Conservation (phyloP, 64 coral and sea anemone species). For the Montipora cactus region DNA sequence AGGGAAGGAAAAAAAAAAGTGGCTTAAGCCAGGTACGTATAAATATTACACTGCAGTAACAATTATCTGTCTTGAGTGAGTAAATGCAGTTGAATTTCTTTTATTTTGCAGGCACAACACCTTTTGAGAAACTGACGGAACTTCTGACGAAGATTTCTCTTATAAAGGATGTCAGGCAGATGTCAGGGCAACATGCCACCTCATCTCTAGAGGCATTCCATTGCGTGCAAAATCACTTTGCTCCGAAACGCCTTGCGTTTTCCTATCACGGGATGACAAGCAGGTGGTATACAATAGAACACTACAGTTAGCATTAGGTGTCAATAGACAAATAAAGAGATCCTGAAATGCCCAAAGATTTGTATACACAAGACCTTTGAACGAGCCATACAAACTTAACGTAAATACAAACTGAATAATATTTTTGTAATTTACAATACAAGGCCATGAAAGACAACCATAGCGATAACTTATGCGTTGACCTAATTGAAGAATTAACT, state of each 20-base stretch:
- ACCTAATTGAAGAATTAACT: not conserved
- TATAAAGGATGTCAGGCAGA: conserved; percentile 47
- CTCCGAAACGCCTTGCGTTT: not conserved
- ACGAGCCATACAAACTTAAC: not conserved
- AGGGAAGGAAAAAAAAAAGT: conserved; percentile 63
- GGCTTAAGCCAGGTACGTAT: conserved; percentile 64
- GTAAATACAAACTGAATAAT: not conserved
- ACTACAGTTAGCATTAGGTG: not conserved
- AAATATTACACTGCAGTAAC: too few relatives aligned
- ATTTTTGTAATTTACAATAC: not conserved
- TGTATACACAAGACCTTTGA: not conserved
- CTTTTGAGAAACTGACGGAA: conserved; percentile 37
- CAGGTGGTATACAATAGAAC: not conserved
- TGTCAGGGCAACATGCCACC: conserved; percentile 51
- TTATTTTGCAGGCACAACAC: conserved; percentile 1
- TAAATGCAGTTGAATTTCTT: too few relatives aligned
- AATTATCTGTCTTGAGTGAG: too few relatives aligned
- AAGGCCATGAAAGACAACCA: not conserved
- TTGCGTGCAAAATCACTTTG: conserved; percentile 69
- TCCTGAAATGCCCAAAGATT: too few relatives aligned
- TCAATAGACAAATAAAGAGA: not conserved
- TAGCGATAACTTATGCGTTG: not conserved
- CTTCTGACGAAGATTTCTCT: conserved; percentile 30
- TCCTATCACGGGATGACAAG: too few relatives aligned
- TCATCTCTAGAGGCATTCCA: conserved; percentile 69